phyloP scores from a whole-genome alignment of 2,113 vertebrate genomes.

The Taurulus bubalis region DNA sequence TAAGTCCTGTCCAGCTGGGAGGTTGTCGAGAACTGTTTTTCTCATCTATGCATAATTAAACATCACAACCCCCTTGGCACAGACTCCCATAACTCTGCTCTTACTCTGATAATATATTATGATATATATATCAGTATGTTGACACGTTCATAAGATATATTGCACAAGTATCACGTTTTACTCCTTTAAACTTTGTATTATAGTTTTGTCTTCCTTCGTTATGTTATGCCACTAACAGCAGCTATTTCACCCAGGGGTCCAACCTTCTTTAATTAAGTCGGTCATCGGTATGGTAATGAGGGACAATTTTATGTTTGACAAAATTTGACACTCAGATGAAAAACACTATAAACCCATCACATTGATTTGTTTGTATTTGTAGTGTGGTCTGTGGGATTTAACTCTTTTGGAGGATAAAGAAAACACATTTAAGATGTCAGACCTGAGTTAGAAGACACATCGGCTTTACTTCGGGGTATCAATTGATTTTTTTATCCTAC shows the following conservation, averaged over 20 bases:
- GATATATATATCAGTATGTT: not conserved
- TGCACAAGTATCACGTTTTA: not conserved
- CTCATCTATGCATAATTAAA: conserved; percentile 65
- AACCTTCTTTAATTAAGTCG: conserved; percentile 10
- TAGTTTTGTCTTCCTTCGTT: conserved; percentile 17
- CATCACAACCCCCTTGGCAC: not conserved
- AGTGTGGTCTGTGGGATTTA: conserved; percentile 15
- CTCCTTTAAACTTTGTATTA: not conserved
- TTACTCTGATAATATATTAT: not conserved
- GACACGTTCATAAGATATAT: conserved; percentile 8
- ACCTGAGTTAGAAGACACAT: conserved; percentile 12
- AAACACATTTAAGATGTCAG: conserved; percentile 34
- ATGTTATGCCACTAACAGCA: not conserved
- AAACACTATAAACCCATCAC: conserved; percentile 10
- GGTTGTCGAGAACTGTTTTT: conserved; percentile 60
- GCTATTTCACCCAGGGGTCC: not conserved
- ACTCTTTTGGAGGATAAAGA: not conserved
- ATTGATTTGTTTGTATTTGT: conserved; percentile 15
- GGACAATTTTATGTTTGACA: not conserved
- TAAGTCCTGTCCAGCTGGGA: conserved; percentile 56
- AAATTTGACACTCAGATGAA: conserved; percentile 11
- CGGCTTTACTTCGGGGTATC: conserved; percentile 17
- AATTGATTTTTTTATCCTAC: conserved; percentile 30
- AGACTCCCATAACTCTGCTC: conserved; percentile 1
- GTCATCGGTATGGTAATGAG: not conserved